phyloP scores from a whole-genome alignment of 2,888 invertebrate genomes.

The Ditula angustiorana region DNA sequence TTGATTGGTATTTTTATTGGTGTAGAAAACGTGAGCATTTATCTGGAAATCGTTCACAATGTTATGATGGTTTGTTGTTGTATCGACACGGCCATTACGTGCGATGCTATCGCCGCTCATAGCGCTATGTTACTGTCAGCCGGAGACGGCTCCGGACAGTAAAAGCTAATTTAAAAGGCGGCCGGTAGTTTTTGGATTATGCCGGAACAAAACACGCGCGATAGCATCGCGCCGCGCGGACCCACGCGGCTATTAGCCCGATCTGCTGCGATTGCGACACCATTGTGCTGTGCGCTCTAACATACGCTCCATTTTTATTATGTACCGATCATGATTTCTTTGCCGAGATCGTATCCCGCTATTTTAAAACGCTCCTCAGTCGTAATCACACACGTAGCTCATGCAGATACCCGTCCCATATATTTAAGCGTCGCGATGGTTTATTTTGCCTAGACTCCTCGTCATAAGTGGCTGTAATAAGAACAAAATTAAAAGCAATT shows the following conservation, averaged over 20 bases:
- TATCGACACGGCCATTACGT: constrained; percentile 39
- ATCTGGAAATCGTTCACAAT: constrained; percentile 38
- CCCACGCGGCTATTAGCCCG: constrained; percentile 13
- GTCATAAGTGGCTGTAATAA: constrained; percentile 41
- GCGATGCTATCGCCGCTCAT: constrained; percentile 35
- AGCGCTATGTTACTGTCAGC: constrained; percentile 39
- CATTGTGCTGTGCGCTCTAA: constrained; percentile 25
- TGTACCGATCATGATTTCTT: constrained; percentile 16
- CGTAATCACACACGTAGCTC: not conserved
- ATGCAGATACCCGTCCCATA: constrained; percentile 19
- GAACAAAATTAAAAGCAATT: constrained; percentile 43
- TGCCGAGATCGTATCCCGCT: constrained; percentile 25
- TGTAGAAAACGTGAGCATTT: constrained; percentile 37
- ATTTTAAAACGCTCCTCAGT: not conserved
- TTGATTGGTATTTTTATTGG: constrained; percentile 46
- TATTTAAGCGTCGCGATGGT: constrained; percentile 33
- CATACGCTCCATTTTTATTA: constrained; percentile 33
- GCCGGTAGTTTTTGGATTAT: constrained; percentile 40
- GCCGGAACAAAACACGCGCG: constrained; percentile 38
- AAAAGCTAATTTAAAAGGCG: constrained; percentile 40
- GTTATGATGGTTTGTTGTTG: constrained; percentile 39
- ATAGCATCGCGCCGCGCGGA: constrained; percentile 25
- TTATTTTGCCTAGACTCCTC: constrained; percentile 35
- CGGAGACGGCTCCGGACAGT: constrained; percentile 31
- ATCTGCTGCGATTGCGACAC: constrained; percentile 25